Base-by-base conservation (phyloP, 2,797 vertebrate genomes). In the Onychomys arenicola region DNA sequence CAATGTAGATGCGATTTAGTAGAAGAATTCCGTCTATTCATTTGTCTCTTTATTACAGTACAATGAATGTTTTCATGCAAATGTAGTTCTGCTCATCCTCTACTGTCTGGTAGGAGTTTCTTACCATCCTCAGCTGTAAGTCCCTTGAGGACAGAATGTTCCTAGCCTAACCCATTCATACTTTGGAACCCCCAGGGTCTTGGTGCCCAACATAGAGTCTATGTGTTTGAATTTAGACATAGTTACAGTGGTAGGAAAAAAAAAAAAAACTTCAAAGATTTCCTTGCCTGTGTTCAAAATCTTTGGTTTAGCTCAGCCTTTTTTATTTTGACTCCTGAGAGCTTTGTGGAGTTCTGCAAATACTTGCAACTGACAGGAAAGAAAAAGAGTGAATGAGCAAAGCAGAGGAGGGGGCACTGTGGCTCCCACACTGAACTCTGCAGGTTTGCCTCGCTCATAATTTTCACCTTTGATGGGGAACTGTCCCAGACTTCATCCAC, bases 391-490 rank as follows among this genome's bases (percentile, higher is more conserved):
- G 63, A 4, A 6, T 37, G 61, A 55, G 55, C 82, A 49, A 83
- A 46, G 29, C 9, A 59, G 91, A 95, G 82, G 77, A 21, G 1
- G 82, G 40, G 23, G 10, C 40, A 76, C 11, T 5, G 0, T 59
- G 3, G 91, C 67, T 89, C 90, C 94, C 82, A 96, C 93, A 96
- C 55, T 96, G 96, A 98, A 93, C 95, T 96, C 95, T 9, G 0
- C 83, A 90, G 95, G 91, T 97, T 98, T 97, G 91, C 65, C 97
- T 98, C 77, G 91, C 71, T 98, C 97, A 93, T 98, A 71, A 63
- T 98, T 98, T 98, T 98, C 95, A 98, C 96, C 96, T 98, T 97
- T 98, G 94, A 65, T 97, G 91, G 90, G 92, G 65, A 91, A 98
- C 95, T 97, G 96, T 98, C 98, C 97, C 96, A 86, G 87, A 96